phyloP scores from a whole-genome alignment of 2,888 invertebrate species.

The Palloptera scutellata region DNA sequence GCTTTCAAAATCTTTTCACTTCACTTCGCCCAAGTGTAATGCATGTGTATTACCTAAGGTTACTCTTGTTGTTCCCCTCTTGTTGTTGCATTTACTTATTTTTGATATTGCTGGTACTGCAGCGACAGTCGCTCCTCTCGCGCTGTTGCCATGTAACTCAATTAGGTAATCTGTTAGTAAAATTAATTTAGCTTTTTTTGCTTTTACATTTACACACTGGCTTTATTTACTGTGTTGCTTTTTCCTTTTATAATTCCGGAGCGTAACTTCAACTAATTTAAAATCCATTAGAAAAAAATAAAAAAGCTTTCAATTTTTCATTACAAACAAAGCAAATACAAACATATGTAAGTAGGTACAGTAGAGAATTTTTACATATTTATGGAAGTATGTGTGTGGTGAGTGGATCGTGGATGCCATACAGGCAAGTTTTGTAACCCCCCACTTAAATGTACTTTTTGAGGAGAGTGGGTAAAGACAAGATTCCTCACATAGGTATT shows the following conservation, averaged over 20 bases:
- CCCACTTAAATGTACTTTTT: too few species aligned
- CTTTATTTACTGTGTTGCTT: not conserved
- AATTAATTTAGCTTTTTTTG: slow-evolving; percentile 7
- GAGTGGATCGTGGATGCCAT: too few species aligned
- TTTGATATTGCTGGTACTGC: not conserved
- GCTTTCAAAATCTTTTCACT: too few species aligned
- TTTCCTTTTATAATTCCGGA: not conserved
- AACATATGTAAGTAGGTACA: slow-evolving; percentile 1
- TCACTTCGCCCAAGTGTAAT: too few species aligned
- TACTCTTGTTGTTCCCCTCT: too few species aligned
- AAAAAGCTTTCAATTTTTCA: slow-evolving; percentile 7
- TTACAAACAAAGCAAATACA: not conserved
- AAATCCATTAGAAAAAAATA: slow-evolving; percentile 4
- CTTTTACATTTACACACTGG: not conserved
- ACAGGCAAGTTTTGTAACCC: too few species aligned
- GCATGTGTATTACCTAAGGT: too few species aligned
- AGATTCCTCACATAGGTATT: too few species aligned
- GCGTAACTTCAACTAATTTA: slow-evolving; percentile 5
- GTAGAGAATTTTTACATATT: not conserved
- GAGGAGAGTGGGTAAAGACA: too few species aligned
- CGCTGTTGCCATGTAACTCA: not conserved
- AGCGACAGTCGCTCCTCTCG: not conserved
- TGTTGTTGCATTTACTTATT: too few species aligned
- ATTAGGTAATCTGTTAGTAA: slow-evolving; percentile 5
- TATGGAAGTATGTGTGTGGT: too few species aligned